These are phyloP conservation scores for Nymphalis io DNA, from an alignment of 1,140 invertebrate genomes.

Conservation along the genomic window DNA sequence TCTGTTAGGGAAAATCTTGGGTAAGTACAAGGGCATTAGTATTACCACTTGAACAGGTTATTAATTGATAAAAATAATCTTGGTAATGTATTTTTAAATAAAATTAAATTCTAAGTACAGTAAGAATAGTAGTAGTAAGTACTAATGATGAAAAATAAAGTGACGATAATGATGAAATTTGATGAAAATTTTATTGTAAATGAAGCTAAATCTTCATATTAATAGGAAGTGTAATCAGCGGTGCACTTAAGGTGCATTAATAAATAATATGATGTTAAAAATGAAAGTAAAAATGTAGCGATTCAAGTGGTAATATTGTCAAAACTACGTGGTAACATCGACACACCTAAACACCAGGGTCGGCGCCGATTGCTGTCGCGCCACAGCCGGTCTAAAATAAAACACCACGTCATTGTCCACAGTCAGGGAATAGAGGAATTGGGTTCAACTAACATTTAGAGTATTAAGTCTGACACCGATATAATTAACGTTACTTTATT, in stretches of 20 bases:
- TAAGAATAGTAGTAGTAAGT: too few relatives aligned
- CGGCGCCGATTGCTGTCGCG: constrained; percentile 80
- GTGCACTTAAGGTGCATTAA: constrained; percentile 24
- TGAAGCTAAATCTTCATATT: too few relatives aligned
- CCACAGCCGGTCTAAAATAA: constrained; percentile 81
- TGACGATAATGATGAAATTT: neutral
- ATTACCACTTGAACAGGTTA: constrained; percentile 59
- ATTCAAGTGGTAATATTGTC: constrained; percentile 65
- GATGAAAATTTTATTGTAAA: neutral
- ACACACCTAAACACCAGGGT: constrained; percentile 82
- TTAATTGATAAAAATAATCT: too few relatives aligned
- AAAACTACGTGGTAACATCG: constrained; percentile 72
- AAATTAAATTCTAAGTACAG: neutral
- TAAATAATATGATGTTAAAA: neutral
- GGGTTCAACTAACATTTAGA: constrained; percentile 33
- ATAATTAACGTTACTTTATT: constrained; percentile 20
- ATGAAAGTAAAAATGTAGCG: constrained; percentile 20
- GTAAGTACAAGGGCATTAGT: constrained; percentile 41
- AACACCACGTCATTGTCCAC: constrained; percentile 70
- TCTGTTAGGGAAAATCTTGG: constrained; percentile 52
- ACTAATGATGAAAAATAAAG: neutral
- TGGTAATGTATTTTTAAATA: neutral
- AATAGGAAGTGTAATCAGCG: neutral
- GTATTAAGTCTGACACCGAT: neutral
- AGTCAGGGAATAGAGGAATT: constrained; percentile 43